Percentiles rank a stretch among this genome's conserved stretches.
These are phyloP conservation scores for Holacanthus passer DNA, from an alignment of 2,113 vertebrate species.

Conservation along the genomic window DNA sequence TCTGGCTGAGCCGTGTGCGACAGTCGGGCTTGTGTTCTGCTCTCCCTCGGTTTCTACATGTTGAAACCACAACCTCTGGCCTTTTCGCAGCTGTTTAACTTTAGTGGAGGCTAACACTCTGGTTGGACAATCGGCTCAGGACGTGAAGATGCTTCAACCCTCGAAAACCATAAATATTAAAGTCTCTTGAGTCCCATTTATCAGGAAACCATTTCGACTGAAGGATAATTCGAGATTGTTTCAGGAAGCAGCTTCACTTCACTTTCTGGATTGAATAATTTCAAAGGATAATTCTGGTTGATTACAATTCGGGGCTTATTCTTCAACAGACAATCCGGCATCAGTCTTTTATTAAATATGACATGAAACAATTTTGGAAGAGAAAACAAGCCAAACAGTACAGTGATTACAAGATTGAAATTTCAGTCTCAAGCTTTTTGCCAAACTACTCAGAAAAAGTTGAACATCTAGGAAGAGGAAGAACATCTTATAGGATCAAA, in stretches of 20 bases:
- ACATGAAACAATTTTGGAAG: background rate
- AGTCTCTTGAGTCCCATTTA: background rate
- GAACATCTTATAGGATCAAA: background rate
- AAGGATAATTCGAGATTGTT: background rate
- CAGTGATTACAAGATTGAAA: background rate
- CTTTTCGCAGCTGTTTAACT: background rate
- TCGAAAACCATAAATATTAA: slow-evolving; percentile 6
- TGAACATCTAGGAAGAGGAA: too few species aligned
- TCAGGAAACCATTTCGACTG: background rate
- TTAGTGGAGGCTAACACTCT: background rate
- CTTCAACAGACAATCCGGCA: background rate
- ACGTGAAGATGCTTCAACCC: background rate
- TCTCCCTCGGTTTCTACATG: slow-evolving; percentile 13
- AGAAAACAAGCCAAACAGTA: background rate
- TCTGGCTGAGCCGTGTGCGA: slow-evolving; percentile 5
- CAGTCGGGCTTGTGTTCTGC: slow-evolving; percentile 10
- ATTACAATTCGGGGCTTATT: too few species aligned
- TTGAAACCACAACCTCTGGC: slow-evolving; percentile 23
- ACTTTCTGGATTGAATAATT: slow-evolving; percentile 3
- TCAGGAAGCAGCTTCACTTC: background rate
- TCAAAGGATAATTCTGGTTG: background rate
- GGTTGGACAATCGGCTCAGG: background rate
- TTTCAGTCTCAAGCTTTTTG: background rate
- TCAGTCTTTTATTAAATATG: too few species aligned
- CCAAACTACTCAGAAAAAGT: background rate